Evolutionary conservation across 2,113 vertebrate species (phyloP).

Genomic region (Puma concolor): DNA sequence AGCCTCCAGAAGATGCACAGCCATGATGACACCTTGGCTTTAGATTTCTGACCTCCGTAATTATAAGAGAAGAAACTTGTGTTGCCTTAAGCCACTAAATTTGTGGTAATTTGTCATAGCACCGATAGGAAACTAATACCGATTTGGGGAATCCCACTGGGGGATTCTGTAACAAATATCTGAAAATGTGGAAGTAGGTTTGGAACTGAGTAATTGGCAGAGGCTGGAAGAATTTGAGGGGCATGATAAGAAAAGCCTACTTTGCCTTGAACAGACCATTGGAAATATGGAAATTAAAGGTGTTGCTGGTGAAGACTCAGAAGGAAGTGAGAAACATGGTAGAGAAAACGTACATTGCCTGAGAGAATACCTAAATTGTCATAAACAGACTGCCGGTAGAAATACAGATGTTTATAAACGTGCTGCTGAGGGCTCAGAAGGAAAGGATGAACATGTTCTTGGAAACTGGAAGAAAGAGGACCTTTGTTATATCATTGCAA

Average conservation of each 20-base stretch:
- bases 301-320: not conserved
- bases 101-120: not conserved
- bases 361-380: not conserved
- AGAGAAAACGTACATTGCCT: not conserved
- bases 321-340: not conserved
- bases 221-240: not conserved
- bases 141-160: not conserved
- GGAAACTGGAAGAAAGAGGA: not conserved
- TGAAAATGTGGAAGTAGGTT: not conserved
- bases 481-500: not conserved
- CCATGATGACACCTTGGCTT: not conserved
- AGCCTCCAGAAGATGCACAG: not conserved
- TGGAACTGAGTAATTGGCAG: not conserved
- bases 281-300: not conserved
- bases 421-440: not conserved
- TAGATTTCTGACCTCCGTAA: not conserved
- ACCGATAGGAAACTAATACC: not conserved
- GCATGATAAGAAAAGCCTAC: not conserved
- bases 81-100: not conserved
- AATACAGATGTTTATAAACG: not conserved
- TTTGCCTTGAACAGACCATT: not conserved
- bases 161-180: not conserved
- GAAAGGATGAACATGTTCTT: not conserved
- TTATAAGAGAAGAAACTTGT: not conserved
- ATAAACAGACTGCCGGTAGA: not conserved